Evolutionary conservation across 2,113 vertebrate species (phyloP), one percentile per base, ranked within the genome.

Genomic region (Hippocampus barbouri): DNA sequence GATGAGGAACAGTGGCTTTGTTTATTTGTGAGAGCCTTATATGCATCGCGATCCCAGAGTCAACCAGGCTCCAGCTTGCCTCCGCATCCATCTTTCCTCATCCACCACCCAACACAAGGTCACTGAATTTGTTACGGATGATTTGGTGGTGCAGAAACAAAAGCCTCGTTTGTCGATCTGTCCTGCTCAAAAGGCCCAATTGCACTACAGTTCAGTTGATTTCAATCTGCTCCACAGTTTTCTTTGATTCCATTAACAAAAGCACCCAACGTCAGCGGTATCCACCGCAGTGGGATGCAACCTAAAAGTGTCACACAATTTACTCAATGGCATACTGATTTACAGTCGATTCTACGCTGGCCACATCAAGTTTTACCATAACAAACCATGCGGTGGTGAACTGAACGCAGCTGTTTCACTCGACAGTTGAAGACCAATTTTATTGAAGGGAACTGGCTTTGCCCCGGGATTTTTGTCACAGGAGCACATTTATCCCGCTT

Each of bases 1-100:
- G 30, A 63, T 87, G 45, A 54, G 2, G 27, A 66, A 88, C 86
- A 86, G 85, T 67, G 73, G 65, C 69, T 79, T 63, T 78, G 77
- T 88, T 89, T 74, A 75, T 40, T 2, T 59, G 51, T 65, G 76
- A 14, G 64, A 73, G 71, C 45, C 75, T 72, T 78, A 62, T 71
- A 64, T 71, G 76, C 75, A 69, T 54, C 20, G 66, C 76, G 82
- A 77, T 78, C 79, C 63, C 43, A 71, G 74, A 67, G 76, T 77
- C 78, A 57, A 73, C 79, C 77, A 81, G 83, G 75, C 81, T 80
- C 81, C 74, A 41, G 74, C 81, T 77, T 54, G 47, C 68, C 70
- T 65, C n/a, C 68, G 1, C 77, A 7, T 47, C 68, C 73, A 18
- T 60, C 59, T 43, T 8, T 34, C 60, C 64, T 64, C 69, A 0